Conservation (phyloP, 1,140 invertebrate species). For the Drosophila sp. region DNA sequence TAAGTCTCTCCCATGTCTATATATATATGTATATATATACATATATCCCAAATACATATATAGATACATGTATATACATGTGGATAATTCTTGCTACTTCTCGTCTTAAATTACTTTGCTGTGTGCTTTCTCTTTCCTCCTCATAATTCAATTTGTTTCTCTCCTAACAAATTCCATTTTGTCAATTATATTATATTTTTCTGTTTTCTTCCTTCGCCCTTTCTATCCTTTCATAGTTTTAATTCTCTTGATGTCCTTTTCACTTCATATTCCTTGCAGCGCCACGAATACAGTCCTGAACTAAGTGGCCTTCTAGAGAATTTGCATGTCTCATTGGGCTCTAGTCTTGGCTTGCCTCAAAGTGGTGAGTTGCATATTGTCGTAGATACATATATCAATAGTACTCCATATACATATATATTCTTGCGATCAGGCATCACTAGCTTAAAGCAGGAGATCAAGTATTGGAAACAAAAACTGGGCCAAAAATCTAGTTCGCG, state of each 20-base stretch:
- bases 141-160: constrained; percentile 69
- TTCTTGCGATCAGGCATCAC: constrained; percentile 55
- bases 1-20: constrained; percentile 49
- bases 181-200: constrained; percentile 61
- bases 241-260: constrained; percentile 6
- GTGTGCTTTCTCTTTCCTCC: constrained; percentile 63
- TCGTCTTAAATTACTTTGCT: constrained; percentile 62
- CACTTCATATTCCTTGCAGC: constrained; percentile 40
- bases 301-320: constrained; percentile 76
- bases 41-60: constrained; percentile 20
- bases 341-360: constrained; percentile 77
- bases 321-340: constrained; percentile 77
- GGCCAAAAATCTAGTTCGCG: constrained; percentile 78
- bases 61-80: constrained; percentile 37
- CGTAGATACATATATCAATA: background rate
- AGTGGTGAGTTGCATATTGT: constrained; percentile 55
- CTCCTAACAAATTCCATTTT: constrained; percentile 68
- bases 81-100: constrained; percentile 49
- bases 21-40: constrained; percentile 9
- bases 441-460: constrained; percentile 82
- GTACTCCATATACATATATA: background rate
- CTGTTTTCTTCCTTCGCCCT: constrained; percentile 28
- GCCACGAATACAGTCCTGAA: constrained; percentile 76
- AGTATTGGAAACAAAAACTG: constrained; percentile 82
- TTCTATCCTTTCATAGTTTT: constrained; percentile 50